Percentiles rank a stretch among this genome's conserved stretches.
phyloP scores from a whole-genome alignment of 2,113 vertebrate genomes.

The Cebidichthys violaceus region DNA sequence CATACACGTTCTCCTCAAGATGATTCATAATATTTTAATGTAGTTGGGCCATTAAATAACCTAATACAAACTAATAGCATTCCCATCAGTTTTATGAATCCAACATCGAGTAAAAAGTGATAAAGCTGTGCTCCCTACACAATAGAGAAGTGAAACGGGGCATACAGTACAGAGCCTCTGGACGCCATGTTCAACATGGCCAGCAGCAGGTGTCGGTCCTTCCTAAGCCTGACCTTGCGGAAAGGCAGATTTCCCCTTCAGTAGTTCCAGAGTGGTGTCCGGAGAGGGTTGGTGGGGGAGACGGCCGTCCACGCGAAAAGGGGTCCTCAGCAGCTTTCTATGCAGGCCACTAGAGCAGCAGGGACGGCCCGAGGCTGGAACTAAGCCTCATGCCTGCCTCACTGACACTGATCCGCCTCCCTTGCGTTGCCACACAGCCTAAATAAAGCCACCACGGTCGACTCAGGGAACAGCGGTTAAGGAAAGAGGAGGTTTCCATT shows the following conservation, averaged over 20 bases:
- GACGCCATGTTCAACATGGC: conserved; percentile 56
- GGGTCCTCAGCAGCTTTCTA: conserved; percentile 48
- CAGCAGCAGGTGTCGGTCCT: conserved; percentile 60
- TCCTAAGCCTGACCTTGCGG: conserved; percentile 59
- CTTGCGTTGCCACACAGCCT: conserved; percentile 58
- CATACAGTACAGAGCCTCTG: neutral
- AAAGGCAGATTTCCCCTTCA: conserved; percentile 69
- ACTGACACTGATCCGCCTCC: conserved; percentile 71
- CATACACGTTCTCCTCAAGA: neutral
- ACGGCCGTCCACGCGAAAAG: conserved; percentile 48
- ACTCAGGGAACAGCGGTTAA: conserved; percentile 27
- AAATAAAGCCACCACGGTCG: conserved; percentile 67
- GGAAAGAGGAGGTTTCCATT: conserved; percentile 35
- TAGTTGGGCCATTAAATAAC: neutral
- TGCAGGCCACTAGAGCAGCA: conserved; percentile 67
- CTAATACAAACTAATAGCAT: neutral
- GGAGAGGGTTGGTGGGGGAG: conserved; percentile 41
- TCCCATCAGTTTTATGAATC: neutral
- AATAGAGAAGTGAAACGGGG: conserved; percentile 19
- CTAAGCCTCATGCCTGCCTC: conserved; percentile 64
- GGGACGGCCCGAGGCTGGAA: conserved; percentile 71
- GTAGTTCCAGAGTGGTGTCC: conserved; percentile 59
- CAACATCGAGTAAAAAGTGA: conserved; percentile 20
- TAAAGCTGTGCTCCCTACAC: conserved; percentile 9
- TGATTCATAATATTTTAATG: neutral